Evolutionary conservation across 2,888 invertebrate species (phyloP), one percentile per base, ranked within the genome.

Genomic region (Drosophila prostipennis): DNA sequence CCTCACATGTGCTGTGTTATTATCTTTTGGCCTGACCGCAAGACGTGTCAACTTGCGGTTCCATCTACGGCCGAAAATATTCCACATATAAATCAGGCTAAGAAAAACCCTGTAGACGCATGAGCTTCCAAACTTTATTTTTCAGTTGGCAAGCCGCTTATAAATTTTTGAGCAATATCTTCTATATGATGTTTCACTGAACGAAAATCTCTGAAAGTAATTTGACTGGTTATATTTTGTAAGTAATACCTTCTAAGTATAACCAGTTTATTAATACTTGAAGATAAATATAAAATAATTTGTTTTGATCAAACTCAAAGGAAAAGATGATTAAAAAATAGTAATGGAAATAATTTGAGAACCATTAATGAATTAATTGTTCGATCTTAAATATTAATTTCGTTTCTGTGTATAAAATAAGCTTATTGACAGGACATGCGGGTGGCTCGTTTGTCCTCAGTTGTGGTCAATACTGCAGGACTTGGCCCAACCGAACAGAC

Each of bases 21-120:
- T 84, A 84, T 87, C 82, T 84, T 78, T 71, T 65, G 84, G 78
- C 67, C 56, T 69, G 81, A 87, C 87, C 82, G 43, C 85, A 82
- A 74, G 71, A 87, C 85, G 82, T 87, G 82, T 87, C 82, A 84
- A 79, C 77, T 61, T 72, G 48, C 42, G 54, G 69, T 71, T 74
- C 74, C 76, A 43, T 55, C 73, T 55, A 40, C 42, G 14, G 43
- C 52, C 63, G 53, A 29, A 34, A 32, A 29, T 32, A 43, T 49
- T 45, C 23, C 51, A 57, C 56, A 71, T 72, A 82, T 87, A 82
- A 82, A 82, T 82, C 82, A 82, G 70, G 57, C 45, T 53, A 51
- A 58, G 73, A 80, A 73, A 77, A 79, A 61, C 64, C 61, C 71
- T 70, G 76, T 49, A 68, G 64, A 59, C 65, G 78, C 69, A 77